Percentiles rank a stretch among this genome's conserved stretches.
These are phyloP conservation scores for Lasioglossum pauxillum DNA, from an alignment of 2,888 invertebrate species.

Conservation along the genomic window DNA sequence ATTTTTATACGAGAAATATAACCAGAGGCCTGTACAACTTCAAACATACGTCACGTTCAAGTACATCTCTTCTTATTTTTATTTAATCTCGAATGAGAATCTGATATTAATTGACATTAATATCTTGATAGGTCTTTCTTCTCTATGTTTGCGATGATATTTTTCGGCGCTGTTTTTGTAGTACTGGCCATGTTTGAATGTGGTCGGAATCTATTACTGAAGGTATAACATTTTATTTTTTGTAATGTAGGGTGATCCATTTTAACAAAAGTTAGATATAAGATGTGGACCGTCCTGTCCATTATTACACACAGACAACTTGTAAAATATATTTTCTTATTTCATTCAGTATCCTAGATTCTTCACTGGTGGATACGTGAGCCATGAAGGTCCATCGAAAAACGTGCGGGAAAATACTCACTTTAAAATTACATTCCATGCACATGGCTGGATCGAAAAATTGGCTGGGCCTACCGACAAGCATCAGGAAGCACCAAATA, in stretches of 20 bases:
- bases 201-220: constrained; percentile 88
- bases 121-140: constrained; percentile 85
- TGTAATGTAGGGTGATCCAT: not conserved
- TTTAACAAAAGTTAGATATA: not conserved
- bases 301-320: not conserved
- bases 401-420: constrained; percentile 87
- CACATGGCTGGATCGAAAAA: constrained; percentile 91
- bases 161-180: constrained; percentile 88
- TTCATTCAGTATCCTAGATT: constrained; percentile 87
- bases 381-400: constrained; percentile 88
- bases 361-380: constrained; percentile 90
- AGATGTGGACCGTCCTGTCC: not conserved
- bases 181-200: constrained; percentile 87
- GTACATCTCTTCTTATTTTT: constrained; percentile 57
- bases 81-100: not conserved
- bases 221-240: constrained; percentile 82
- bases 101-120: constrained; percentile 2
- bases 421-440: constrained; percentile 90
- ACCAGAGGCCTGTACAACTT: constrained; percentile 92
- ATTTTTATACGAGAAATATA: constrained; percentile 88
- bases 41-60: constrained; percentile 89
- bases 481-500: constrained; percentile 87
- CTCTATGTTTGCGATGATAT: constrained; percentile 84
- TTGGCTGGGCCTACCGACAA: constrained; percentile 86
- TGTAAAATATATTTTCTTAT: not conserved